Conservation (phyloP, 2,888 invertebrate species). For the Deroplatys truncata region DNA sequence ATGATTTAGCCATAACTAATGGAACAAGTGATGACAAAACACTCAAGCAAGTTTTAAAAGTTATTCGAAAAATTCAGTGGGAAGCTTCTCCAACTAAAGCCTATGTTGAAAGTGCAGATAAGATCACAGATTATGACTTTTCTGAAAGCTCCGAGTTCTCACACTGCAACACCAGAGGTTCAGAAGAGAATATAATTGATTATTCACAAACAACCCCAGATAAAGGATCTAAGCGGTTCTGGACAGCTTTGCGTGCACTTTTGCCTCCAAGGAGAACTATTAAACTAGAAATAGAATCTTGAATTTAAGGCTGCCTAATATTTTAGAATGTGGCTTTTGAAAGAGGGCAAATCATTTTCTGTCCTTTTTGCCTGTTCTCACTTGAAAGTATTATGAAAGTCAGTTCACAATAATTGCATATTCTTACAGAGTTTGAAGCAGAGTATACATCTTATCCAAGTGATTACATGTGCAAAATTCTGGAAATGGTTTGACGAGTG, state of each 20-base stretch:
- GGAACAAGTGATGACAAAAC: not conserved
- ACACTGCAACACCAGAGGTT: not conserved
- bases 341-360: too few relatives aligned
- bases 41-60: slow-evolving; percentile 1
- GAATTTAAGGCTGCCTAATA: not conserved
- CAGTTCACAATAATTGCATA: too few relatives aligned
- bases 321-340: too few relatives aligned
- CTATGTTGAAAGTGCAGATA: not conserved
- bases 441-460: too few relatives aligned
- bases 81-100: not conserved
- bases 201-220: not conserved
- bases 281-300: not conserved
- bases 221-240: not conserved
- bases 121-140: not conserved
- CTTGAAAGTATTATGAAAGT: not conserved
- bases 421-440: too few relatives aligned
- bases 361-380: not conserved
- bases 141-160: not conserved
- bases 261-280: not conserved
- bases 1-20: not conserved
- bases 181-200: not conserved
- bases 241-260: not conserved
- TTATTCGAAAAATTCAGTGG: not conserved
- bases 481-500: too few relatives aligned
- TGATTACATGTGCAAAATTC: too few relatives aligned